Base-by-base conservation (phyloP, 2,797 vertebrate genomes). In the Pangasius krempfi region DNA sequence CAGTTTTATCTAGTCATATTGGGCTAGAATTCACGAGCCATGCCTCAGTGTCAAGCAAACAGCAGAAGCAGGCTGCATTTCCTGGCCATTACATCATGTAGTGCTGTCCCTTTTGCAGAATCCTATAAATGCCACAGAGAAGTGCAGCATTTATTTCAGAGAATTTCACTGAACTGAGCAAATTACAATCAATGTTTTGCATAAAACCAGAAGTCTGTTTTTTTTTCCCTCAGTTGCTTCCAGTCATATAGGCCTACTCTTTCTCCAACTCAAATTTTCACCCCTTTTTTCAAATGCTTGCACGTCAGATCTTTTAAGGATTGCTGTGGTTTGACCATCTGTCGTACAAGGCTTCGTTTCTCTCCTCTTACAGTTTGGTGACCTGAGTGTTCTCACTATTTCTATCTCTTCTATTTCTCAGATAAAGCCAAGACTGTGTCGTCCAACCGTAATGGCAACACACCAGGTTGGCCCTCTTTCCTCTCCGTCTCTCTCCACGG, bases 281-380 rank as follows among this genome's bases (percentile, higher is more conserved):
- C 40, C 58, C 62, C 58, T 9, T 5, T 82, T 40, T 86, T 37
- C 30, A 85, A 85, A 64, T 44, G 58, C 50, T 86, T 82, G 47
- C 81, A 68, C 64, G 87, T 87, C 73, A 88, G 86, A 72, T 87
- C 50, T 88, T 86, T 62, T 60, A 88, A 40, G 40, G 73, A 75
- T 88, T 85, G 89, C 81, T 64, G 72, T 18, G 10, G 80, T 66
- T 66, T 81, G 82, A 78, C 81, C 88, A 91, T 88, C 89, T 91
- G 91, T 54, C 70, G 72, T 27, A 75, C 79, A 85, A 44, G 78
- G 60, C 58, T 88, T 56, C 16, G 7, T 18, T 81, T 56, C 54
- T 50, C 68, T 87, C 60, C 27, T 79, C 76, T 78, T 54, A 20
- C 54, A 66, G 30, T 56, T 52, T 88, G 68, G 33, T 68, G 73